These are phyloP conservation scores for Dicranocentrus wangi DNA, from an alignment of 2,888 invertebrate species.

Conservation along the genomic window DNA sequence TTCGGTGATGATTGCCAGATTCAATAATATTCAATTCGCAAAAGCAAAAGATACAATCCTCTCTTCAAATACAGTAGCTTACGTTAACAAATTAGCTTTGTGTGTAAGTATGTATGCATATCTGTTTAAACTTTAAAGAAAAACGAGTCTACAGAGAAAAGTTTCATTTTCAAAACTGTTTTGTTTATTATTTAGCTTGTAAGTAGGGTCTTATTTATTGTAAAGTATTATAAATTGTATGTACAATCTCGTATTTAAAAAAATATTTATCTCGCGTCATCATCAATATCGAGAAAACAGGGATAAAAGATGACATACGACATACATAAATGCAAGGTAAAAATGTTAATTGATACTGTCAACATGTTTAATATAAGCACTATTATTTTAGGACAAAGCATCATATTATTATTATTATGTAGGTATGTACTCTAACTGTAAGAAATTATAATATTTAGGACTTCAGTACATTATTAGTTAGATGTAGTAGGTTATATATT, in stretches of 20 bases:
- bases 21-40: constrained; percentile 41
- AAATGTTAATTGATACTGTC: constrained; percentile 5
- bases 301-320: constrained; percentile 35
- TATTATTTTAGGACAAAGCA: background rate
- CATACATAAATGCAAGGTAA: constrained; percentile 52
- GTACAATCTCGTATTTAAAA: constrained; percentile 23
- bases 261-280: constrained; percentile 26
- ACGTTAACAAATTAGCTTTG: background rate
- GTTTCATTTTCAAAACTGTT: constrained; percentile 20
- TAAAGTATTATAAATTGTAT: constrained; percentile 31
- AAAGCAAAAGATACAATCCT: constrained; percentile 23
- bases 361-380: background rate
- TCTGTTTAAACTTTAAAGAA: no score
- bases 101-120: constrained; percentile 5
- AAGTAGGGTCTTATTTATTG: constrained; percentile 53
- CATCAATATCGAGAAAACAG: constrained; percentile 37
- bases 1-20: constrained; percentile 43
- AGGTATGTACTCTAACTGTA: background rate
- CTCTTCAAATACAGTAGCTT: constrained; percentile 36
- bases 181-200: constrained; percentile 20
- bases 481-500: constrained; percentile 12
- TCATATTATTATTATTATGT: no score
- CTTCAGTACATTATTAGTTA: no score
- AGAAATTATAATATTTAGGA: no score
- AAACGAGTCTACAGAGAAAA: background rate